These are phyloP conservation scores for Ctenoplectra terminalis DNA, from an alignment of 1,140 invertebrate genomes.

Conservation along the genomic window DNA sequence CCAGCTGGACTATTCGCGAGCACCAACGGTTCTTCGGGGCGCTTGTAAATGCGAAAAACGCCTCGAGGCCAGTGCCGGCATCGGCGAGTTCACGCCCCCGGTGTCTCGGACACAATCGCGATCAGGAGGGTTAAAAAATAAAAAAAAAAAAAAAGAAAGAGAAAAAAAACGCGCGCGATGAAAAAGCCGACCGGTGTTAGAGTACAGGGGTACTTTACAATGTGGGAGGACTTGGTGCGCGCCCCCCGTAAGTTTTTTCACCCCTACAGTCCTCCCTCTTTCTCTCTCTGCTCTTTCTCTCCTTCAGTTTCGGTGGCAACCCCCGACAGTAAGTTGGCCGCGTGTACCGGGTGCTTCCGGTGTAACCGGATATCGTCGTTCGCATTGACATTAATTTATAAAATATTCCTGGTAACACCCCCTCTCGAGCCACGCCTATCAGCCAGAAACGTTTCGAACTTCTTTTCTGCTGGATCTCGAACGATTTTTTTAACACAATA, in stretches of 20 bases:
- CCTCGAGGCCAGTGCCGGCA: constrained; percentile 68
- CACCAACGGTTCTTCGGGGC: constrained; percentile 56
- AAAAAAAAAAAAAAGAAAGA: constrained; percentile 43
- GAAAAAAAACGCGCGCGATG: constrained; percentile 59
- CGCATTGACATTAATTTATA: constrained; percentile 81
- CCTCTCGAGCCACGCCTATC: constrained; percentile 25
- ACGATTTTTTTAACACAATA: neutral
- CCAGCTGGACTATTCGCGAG: constrained; percentile 52
- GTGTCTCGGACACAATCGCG: constrained; percentile 67
- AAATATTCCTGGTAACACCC: constrained; percentile 77
- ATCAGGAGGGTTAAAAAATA: constrained; percentile 55
- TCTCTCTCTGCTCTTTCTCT: constrained; percentile 39
- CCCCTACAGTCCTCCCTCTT: constrained; percentile 26
- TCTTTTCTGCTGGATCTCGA: neutral
- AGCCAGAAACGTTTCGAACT: neutral
- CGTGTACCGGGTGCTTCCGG: constrained; percentile 74
- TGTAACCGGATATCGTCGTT: constrained; percentile 77
- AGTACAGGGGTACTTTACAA: constrained; percentile 66
- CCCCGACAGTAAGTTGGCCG: constrained; percentile 56
- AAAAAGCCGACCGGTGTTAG: constrained; percentile 57
- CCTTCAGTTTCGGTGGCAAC: constrained; percentile 17
- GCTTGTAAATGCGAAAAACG: constrained; percentile 67
- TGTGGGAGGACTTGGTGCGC: constrained; percentile 72
- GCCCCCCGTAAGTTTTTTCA: constrained; percentile 61
- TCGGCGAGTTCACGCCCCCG: constrained; percentile 66